Percentiles rank a stretch among this genome's conserved stretches.
Conservation (phyloP, 2,797 vertebrate species). For the Hipposideros larvatus region DNA sequence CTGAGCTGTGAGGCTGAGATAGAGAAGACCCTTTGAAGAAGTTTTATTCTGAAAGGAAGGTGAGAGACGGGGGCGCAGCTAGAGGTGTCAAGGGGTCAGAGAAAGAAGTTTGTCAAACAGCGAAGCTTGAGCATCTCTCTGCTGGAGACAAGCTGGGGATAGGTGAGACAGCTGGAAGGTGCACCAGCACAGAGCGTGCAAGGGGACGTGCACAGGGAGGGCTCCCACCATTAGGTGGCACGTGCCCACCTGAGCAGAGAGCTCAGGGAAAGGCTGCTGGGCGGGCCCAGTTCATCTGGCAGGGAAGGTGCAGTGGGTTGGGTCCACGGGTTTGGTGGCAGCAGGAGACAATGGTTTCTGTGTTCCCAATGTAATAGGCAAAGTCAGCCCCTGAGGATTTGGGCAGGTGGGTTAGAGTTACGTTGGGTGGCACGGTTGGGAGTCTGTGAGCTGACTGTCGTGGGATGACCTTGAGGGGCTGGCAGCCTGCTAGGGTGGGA, state of each 20-base stretch:
- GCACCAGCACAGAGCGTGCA: background rate
- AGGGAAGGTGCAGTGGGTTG: background rate
- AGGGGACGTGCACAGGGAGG: accelerated
- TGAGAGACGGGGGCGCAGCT: background rate
- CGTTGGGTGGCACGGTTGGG: too few relatives aligned
- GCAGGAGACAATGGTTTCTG: background rate
- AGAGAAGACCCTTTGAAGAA: background rate
- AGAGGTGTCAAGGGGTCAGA: background rate
- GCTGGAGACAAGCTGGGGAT: background rate
- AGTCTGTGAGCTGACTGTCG: background rate
- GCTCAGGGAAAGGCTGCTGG: background rate
- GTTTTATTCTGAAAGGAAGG: background rate
- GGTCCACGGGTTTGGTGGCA: background rate
- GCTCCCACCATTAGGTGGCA: background rate
- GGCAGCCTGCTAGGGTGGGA: background rate
- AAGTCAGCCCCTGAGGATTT: background rate
- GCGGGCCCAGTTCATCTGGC: too few relatives aligned
- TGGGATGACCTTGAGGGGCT: background rate
- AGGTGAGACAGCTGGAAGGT: too few relatives aligned
- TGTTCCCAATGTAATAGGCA: background rate
- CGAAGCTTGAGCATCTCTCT: background rate
- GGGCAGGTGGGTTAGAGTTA: background rate
- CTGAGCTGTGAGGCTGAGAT: background rate
- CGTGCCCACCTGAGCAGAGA: background rate
- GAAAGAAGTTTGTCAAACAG: background rate